Percentiles rank a stretch among this genome's conserved stretches.
Conservation (phyloP, 2,888 invertebrate genomes). For the Eristalinus sepulchralis region DNA sequence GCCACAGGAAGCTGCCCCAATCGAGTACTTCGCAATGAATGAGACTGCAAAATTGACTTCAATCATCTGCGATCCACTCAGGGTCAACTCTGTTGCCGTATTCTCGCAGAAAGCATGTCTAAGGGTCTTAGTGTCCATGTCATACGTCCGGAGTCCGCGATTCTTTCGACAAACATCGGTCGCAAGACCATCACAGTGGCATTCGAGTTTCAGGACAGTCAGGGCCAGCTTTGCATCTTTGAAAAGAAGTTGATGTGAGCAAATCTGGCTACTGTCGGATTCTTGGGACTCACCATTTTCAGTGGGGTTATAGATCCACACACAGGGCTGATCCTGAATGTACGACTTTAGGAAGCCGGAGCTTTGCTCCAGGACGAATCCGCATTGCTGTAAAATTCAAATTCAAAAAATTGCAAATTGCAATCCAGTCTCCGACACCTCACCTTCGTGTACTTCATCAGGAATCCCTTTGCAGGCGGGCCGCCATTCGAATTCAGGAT, state of each 20-base stretch:
- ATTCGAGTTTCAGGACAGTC: conserved; percentile 75
- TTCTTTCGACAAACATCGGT: conserved; percentile 66
- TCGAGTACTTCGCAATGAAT: conserved; percentile 81
- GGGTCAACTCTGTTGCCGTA: conserved; percentile 83
- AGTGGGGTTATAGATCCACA: not conserved
- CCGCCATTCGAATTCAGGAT: conserved; percentile 84
- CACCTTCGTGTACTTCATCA: conserved; percentile 73
- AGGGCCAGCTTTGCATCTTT: conserved; percentile 73
- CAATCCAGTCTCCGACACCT: not conserved
- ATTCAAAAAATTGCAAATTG: not conserved
- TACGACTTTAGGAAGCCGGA: not conserved
- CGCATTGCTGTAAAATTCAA: not conserved
- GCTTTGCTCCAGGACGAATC: not conserved
- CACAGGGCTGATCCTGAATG: not conserved
- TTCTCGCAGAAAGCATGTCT: conserved; percentile 84
- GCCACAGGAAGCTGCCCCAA: conserved; percentile 85
- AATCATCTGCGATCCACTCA: conserved; percentile 80
- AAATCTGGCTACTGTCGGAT: too few species aligned
- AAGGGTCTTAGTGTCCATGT: conserved; percentile 79
- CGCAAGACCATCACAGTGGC: conserved; percentile 71
- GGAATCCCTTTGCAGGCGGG: conserved; percentile 75
- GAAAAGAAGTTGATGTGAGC: not conserved
- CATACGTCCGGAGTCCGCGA: conserved; percentile 45
- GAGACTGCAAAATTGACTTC: conserved; percentile 80
- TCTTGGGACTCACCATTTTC: not conserved